Evolutionary conservation across 2,888 invertebrate species (phyloP), one percentile per base, ranked within the genome.

Genomic region (Loripinus fragilis): DNA sequence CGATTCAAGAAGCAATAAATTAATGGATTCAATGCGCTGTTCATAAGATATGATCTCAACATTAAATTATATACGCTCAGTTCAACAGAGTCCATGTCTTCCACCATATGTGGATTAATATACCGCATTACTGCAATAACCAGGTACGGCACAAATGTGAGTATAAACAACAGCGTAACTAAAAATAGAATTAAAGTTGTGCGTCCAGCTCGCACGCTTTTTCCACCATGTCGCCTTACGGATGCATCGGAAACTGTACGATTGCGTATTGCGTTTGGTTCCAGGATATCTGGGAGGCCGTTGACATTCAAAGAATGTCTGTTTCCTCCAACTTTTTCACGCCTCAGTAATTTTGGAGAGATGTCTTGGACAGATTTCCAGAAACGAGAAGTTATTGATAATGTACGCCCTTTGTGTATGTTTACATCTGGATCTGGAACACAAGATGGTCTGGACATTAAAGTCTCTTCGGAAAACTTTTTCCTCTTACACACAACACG

Each of bases 111-210:
- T 15, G 75, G 78, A 12, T 77, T 70, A 10, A 81, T 76, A 38
- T 82, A 85, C 20, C 87, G 69, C 60, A 87, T 74, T 20, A 85
- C 81, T 2, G 76, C 83, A 38, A 89, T 80, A 0, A 81, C 80
- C 30, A 86, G 80, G 74, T 81, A 89, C 7, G 89, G 89, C 42
- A 89, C 78, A 71, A 89, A 89, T 5, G 86, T 86, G 1, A 89
- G n/a, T 0, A 87, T 79, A 66, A 85, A 88, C 10, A 84, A 73
- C 10, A 87, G 68, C 3, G 89, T 86, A 64, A 89, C 87, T 50
- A 86, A 80, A 68, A 86, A 86, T 75, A 89, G 70, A 78, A 87
- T 87, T 23, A 86, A 64, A 1, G 89, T 86, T 15, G 89, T 87
- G 25, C 82, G 68, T 23, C 85, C 85, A 25, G 81, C 81, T 25